phyloP scores from a whole-genome alignment of 2,113 vertebrate species.

The Crotalus horridus region DNA sequence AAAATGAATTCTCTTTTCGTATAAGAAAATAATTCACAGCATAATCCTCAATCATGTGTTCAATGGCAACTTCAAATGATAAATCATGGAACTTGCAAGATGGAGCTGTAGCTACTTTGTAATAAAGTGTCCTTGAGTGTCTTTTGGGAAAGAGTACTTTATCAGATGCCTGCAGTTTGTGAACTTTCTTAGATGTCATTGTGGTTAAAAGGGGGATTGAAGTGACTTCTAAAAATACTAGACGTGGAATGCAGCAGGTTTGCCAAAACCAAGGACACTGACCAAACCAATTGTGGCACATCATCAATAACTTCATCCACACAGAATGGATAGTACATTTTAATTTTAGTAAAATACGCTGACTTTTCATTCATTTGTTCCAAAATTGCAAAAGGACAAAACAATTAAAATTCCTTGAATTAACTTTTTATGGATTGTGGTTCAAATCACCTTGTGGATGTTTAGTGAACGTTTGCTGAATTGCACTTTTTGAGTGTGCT shows the following conservation, averaged over 20 bases:
- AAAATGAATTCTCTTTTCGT: constrained; percentile 57
- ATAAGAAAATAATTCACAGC: constrained; percentile 51
- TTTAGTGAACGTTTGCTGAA: background rate
- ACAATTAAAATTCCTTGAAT: background rate
- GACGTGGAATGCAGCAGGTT: background rate
- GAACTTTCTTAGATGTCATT: constrained; percentile 16
- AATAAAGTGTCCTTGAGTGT: constrained; percentile 51
- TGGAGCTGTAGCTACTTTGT: constrained; percentile 56
- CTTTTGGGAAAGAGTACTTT: constrained; percentile 45
- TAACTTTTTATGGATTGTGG: background rate
- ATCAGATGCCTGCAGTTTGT: constrained; percentile 14
- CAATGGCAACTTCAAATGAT: constrained; percentile 39
- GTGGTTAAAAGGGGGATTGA: background rate
- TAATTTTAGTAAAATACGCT: background rate
- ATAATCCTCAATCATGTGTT: constrained; percentile 53
- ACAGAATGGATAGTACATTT: background rate
- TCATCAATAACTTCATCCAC: background rate
- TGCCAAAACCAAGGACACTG: background rate
- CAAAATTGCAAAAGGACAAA: background rate
- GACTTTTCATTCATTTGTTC: background rate
- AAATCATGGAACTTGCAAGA: constrained; percentile 39
- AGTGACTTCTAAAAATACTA: background rate
- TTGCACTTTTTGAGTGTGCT: background rate
- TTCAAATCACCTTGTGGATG: background rate
- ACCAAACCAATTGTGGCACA: background rate